Evolutionary conservation across 2,888 invertebrate species (phyloP).

Genomic region (Mactromeris polynyma): DNA sequence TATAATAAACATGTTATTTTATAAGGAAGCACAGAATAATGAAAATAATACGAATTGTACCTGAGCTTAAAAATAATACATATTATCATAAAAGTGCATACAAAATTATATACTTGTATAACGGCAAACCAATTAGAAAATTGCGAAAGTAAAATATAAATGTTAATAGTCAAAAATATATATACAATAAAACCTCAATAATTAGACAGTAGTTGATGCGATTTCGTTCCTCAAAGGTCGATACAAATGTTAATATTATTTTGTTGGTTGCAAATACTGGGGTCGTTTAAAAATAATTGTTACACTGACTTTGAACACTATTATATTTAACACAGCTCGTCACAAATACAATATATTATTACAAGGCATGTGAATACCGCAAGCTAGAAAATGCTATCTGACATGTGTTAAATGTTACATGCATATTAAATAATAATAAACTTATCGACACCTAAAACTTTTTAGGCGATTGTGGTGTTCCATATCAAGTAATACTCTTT

Average conservation of each 20-base stretch:
- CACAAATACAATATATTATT: not conserved
- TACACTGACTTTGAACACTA: too few species aligned
- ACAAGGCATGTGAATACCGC: not conserved
- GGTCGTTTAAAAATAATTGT: too few species aligned
- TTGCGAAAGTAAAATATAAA: not conserved
- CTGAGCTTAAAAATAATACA: not conserved
- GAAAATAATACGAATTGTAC: not conserved
- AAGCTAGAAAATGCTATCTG: not conserved
- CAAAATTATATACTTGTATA: not conserved
- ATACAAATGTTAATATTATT: too few species aligned
- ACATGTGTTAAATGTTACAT: not conserved
- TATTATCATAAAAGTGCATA: not conserved
- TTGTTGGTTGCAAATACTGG: too few species aligned
- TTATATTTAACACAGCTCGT: too few species aligned
- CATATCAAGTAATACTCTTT: not conserved
- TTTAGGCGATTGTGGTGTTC: not conserved
- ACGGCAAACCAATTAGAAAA: not conserved
- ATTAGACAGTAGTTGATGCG: too few species aligned
- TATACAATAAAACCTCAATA: too few species aligned
- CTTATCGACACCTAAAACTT: not conserved
- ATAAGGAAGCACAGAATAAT: not conserved
- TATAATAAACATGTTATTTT: not conserved
- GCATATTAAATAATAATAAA: not conserved
- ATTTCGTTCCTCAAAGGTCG: too few species aligned
- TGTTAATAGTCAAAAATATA: too few species aligned